Evolutionary conservation across 2,888 invertebrate species (phyloP), one percentile per base, ranked within the genome.

Genomic region (Listrodromus nycthemerus): DNA sequence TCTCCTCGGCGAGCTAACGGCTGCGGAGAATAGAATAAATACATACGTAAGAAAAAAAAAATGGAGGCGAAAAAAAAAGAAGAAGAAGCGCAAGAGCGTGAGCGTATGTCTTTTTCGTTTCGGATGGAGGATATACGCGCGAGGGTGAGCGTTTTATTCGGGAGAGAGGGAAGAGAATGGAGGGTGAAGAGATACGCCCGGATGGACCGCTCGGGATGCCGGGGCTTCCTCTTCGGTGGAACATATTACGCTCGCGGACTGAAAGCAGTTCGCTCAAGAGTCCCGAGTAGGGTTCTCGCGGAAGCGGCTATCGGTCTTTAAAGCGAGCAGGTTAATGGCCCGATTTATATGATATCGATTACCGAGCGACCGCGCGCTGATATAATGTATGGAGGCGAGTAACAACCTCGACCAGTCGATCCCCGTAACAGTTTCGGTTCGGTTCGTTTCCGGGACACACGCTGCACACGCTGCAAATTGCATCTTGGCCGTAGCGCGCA

Each of bases 331-430:
- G 77, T 87, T 88, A 90, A 88, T 86, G 84, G 82, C 77, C 86
- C 87, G 85, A 86, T 89, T 89, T 87, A 88, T 86, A 87, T 87
- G 85, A 81, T 87, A 89, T 89, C 80, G 87, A 91, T 89, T 89
- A 82, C 58, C 58, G 67, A 41, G 76, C 21, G 63, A 67, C 71
- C 24, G 27, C 58, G 27, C 27, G 37, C 7, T 37, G 33, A 76
- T 66, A 8, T 13, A 50, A 63, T 58, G 27, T 21, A 33, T n/a
- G 58, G 58, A 58, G 27, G 6, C 27, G 30, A 30, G 58, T 58
- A 58, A 58, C 58, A 58, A 58, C 30, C 58, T 30, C 41, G 41
- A 41, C 0, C 58, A 1, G 27, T 30, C 16, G 3, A 4, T 13
- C 30, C 30, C 6, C 58, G 58, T 16, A 58, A 24, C 58, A 27